Conservation (phyloP, 1,140 invertebrate species). For the Trachelipus rathkii region DNA sequence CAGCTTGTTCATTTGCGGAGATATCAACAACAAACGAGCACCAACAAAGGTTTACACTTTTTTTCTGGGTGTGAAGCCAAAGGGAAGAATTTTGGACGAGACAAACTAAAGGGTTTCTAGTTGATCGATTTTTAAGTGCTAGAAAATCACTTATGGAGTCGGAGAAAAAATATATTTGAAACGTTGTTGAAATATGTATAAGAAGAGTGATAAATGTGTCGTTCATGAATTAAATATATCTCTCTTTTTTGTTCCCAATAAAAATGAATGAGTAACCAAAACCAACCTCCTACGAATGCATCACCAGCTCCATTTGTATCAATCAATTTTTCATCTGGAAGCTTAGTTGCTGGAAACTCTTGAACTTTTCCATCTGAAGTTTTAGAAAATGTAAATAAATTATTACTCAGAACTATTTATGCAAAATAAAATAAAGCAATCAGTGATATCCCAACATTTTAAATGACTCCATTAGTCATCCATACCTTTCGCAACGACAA, state of each 20-base stretch:
- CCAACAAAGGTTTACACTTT: no score
- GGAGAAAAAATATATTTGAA: no score
- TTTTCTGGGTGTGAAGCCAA: no score
- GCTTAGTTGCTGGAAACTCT: conserved; percentile 66
- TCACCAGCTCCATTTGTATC: conserved; percentile 99
- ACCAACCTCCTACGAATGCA: conserved; percentile 87
- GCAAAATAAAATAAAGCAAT: not conserved
- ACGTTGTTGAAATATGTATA: not conserved
- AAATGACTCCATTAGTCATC: conserved; percentile 10
- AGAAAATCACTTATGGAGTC: no score
- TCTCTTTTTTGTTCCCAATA: not conserved
- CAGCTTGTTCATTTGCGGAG: no score
- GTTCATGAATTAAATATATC: not conserved
- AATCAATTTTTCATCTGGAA: conserved; percentile 75
- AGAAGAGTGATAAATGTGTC: not conserved
- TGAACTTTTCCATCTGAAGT: conserved; percentile 59
- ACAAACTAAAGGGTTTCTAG: no score
- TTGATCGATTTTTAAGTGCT: no score
- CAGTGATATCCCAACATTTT: conserved; percentile 9
- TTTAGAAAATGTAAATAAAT: not conserved
- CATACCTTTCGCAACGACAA: conserved; percentile 67
- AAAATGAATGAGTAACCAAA: conserved; percentile 20
- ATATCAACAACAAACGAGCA: no score
- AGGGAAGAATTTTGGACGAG: no score
- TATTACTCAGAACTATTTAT: no score